Conservation (phyloP, 2,888 invertebrate genomes). For the Philopedon plagiatum region DNA sequence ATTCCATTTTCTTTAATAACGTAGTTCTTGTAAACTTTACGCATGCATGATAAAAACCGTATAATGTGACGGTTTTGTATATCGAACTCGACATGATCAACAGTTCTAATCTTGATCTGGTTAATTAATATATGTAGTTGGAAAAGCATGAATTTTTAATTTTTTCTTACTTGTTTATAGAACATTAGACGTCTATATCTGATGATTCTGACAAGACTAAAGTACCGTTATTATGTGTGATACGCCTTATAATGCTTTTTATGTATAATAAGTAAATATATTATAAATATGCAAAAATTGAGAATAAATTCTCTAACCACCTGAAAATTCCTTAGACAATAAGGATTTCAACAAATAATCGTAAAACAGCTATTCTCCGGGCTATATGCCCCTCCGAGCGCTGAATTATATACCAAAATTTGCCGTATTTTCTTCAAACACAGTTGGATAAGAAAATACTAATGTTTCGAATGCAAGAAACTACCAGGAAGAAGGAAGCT, state of each 20-base stretch:
- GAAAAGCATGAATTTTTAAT: constrained; percentile 19
- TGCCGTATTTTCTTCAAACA: too few relatives aligned
- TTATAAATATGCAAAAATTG: too few relatives aligned
- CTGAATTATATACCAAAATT: too few relatives aligned
- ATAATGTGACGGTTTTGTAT: constrained; percentile 26
- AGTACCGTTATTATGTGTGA: constrained; percentile 9
- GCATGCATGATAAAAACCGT: constrained; percentile 25
- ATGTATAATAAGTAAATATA: background rate
- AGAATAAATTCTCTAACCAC: too few relatives aligned
- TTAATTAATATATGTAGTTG: constrained; percentile 9
- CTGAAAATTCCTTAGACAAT: too few relatives aligned
- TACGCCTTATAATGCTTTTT: background rate
- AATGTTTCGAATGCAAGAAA: too few relatives aligned
- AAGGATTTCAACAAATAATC: too few relatives aligned
- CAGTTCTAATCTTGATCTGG: constrained; percentile 27
- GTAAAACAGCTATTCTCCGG: too few relatives aligned
- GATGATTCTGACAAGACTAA: background rate
- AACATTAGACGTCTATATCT: constrained; percentile 6
- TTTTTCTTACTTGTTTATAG: background rate
- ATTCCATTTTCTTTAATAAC: constrained; percentile 23
- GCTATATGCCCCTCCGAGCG: too few relatives aligned
- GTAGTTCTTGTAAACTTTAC: constrained; percentile 24
- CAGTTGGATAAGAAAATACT: too few relatives aligned
- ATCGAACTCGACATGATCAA: constrained; percentile 24
- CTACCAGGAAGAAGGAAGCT: too few relatives aligned